Percentiles rank a stretch among this genome's conserved stretches.
phyloP scores from a whole-genome alignment of 2,797 vertebrate genomes.

The Melanotaenia trifasciata region DNA sequence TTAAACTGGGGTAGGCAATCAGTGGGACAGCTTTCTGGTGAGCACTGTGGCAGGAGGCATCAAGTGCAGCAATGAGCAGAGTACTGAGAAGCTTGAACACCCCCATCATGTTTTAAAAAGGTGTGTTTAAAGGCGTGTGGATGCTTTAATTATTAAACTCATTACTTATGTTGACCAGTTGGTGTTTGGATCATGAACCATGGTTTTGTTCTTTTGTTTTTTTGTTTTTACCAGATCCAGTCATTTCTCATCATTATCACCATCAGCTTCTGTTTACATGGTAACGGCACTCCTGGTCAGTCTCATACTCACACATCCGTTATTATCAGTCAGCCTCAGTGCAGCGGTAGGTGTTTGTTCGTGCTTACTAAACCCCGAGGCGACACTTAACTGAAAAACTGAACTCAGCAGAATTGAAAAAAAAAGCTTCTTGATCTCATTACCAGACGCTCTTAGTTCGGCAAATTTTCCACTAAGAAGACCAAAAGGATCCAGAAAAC shows the following conservation, averaged over 20 bases:
- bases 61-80: not conserved
- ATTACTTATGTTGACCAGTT: slow-evolving; percentile 7
- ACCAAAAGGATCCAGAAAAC: slow-evolving; percentile 66
- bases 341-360: slow-evolving; percentile 37
- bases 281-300: not conserved
- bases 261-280: not conserved
- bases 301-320: slow-evolving; percentile 17
- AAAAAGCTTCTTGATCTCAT: slow-evolving; percentile 71
- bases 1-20: slow-evolving; percentile 1
- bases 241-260: not conserved
- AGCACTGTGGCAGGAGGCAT: slow-evolving; percentile 10
- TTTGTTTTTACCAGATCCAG: not conserved
- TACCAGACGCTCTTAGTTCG: slow-evolving; percentile 68
- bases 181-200: not conserved
- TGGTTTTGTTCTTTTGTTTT: not conserved
- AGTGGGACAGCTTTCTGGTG: slow-evolving; percentile 7
- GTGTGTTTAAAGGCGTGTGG: not conserved
- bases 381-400: slow-evolving; percentile 57
- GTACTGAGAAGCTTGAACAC: slow-evolving; percentile 8
- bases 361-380: slow-evolving; percentile 52
- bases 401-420: slow-evolving; percentile 66
- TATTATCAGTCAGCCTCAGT: slow-evolving; percentile 33
- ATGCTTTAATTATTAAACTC: slow-evolving; percentile 12
- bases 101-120: slow-evolving; percentile 7
- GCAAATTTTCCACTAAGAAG: slow-evolving; percentile 71